A percentile compares a stretch with the other conserved stretches of the same genome.
phyloP scores from a whole-genome alignment of 2,113 vertebrate genomes.

The Hassar affinis region DNA sequence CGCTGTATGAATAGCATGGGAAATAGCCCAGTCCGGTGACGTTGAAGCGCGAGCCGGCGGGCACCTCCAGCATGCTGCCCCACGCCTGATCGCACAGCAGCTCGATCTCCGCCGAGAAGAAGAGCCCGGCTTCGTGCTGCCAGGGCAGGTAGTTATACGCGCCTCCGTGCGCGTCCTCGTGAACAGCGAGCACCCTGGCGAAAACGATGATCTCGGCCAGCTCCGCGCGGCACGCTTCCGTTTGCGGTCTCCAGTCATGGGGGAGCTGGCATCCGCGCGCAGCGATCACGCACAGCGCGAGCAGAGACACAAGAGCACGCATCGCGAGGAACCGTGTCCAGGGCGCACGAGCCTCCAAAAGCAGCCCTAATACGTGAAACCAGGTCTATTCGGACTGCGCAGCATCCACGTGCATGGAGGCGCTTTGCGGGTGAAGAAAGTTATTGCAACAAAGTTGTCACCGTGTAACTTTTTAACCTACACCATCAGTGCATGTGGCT shows the following conservation, averaged over 20 bases:
- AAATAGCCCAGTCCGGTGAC: constrained; percentile 81
- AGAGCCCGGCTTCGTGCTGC: constrained; percentile 74
- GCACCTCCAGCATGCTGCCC: constrained; percentile 84
- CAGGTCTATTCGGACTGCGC: not conserved
- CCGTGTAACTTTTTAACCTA: not conserved
- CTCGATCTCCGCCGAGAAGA: constrained; percentile 81
- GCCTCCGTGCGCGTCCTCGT: constrained; percentile 74
- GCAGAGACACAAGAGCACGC: constrained; percentile 62
- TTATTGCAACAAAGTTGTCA: not conserved
- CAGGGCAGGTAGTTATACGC: constrained; percentile 78
- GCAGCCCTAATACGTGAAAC: not conserved
- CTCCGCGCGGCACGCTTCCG: constrained; percentile 79
- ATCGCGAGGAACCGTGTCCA: constrained; percentile 52
- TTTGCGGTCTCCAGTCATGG: constrained; percentile 82
- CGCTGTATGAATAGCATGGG: constrained; percentile 80
- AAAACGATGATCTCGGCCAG: constrained; percentile 81
- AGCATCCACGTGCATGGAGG: not conserved
- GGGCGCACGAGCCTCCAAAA: constrained; percentile 19
- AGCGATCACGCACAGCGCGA: constrained; percentile 51
- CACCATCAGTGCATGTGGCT: constrained; percentile 11
- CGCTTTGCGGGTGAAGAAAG: not conserved
- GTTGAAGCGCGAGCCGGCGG: constrained; percentile 79
- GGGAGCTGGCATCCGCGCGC: constrained; percentile 74
- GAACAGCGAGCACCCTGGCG: constrained; percentile 76
- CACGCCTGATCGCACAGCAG: constrained; percentile 81